phyloP scores from a whole-genome alignment of 64 coral and sea anemone species.

The Pocillopora damicornis region DNA sequence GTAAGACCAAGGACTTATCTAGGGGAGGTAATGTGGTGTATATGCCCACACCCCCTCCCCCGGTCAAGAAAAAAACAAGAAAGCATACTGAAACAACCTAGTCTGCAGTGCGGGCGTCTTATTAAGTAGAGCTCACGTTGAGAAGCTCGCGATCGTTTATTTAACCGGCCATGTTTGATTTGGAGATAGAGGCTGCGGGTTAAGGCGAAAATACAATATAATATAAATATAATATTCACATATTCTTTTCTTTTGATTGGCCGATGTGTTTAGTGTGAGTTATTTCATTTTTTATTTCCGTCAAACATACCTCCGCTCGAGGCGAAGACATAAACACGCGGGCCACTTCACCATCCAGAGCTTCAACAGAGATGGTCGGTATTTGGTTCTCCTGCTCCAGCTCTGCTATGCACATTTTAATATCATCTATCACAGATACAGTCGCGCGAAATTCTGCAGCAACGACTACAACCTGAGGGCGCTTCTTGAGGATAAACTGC shows the following conservation, averaged over 20 bases:
- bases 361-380: conserved; percentile 77
- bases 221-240: background rate
- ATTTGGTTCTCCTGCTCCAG: conserved; percentile 97
- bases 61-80: background rate
- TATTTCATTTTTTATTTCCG: too few relatives aligned
- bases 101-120: too few relatives aligned
- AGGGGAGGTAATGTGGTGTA: too few relatives aligned
- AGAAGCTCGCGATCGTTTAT: too few relatives aligned
- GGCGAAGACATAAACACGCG: conserved; percentile 77
- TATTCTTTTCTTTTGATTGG: too few relatives aligned
- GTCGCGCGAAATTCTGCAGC: conserved; percentile 75
- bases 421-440: conserved; percentile 71
- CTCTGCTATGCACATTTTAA: conserved; percentile 86
- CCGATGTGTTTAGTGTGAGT: too few relatives aligned
- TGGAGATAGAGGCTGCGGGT: too few relatives aligned
- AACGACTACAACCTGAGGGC: conserved; percentile 87
- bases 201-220: too few relatives aligned
- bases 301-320: conserved; percentile 64
- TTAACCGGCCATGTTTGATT: too few relatives aligned
- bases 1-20: too few relatives aligned
- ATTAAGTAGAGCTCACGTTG: too few relatives aligned
- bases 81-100: background rate
- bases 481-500: conserved; percentile 93
- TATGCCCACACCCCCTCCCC: too few relatives aligned
- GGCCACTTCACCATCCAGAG: conserved; percentile 87